Percentiles rank a stretch among this genome's conserved stretches.
phyloP scores from a whole-genome alignment of 2,113 vertebrate species.

The Scolopax mira region DNA sequence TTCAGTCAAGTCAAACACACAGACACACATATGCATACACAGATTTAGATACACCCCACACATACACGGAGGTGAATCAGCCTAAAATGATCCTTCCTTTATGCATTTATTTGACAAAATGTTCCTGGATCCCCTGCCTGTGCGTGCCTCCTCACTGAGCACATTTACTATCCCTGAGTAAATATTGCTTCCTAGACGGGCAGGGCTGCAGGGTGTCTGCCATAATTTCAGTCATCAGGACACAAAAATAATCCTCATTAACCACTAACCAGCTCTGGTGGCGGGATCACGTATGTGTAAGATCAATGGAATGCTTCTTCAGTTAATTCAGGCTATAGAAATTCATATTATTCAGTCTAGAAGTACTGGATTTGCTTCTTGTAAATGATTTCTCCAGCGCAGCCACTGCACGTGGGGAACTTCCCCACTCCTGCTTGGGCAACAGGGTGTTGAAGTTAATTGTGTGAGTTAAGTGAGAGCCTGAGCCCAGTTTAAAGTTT shows the following conservation, averaged over 20 bases:
- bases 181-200: background rate
- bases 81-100: background rate
- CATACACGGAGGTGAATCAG: background rate
- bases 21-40: background rate
- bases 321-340: background rate
- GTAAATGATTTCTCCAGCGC: background rate
- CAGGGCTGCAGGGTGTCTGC: background rate
- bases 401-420: accelerated
- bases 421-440: background rate
- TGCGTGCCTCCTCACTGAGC: background rate
- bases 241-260: background rate
- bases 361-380: background rate
- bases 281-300: background rate
- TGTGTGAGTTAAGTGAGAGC: background rate
- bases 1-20: slow-evolving; percentile 40
- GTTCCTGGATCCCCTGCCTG: background rate
- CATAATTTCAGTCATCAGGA: background rate
- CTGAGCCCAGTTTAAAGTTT: background rate
- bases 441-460: background rate
- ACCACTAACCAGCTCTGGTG: background rate
- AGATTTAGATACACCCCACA: background rate
- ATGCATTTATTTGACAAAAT: background rate
- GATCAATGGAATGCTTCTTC: background rate
- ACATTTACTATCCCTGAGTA: background rate
- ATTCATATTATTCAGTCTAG: background rate